These are phyloP conservation scores for Ictalurus furcatus DNA, from an alignment of 2,113 vertebrate species.

Conservation along the genomic window DNA sequence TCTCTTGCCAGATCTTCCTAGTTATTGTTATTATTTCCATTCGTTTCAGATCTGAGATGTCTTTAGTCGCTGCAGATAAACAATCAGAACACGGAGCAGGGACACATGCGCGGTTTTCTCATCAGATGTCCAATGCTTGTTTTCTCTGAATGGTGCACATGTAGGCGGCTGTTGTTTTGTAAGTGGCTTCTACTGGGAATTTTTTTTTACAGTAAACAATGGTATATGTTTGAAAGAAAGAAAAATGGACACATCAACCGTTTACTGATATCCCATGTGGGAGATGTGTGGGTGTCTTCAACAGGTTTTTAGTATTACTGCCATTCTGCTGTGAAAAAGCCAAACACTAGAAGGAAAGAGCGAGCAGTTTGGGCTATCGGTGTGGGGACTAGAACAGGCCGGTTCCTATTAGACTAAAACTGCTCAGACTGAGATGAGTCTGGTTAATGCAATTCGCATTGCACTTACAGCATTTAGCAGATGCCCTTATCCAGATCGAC, in stretches of 20 bases:
- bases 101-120: neutral
- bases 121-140: neutral
- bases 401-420: neutral
- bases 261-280: neutral
- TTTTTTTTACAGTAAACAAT: slow-evolving; percentile 5
- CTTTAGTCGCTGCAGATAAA: neutral
- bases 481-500: neutral
- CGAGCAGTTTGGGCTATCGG: neutral
- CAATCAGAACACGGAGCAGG: neutral
- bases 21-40: neutral
- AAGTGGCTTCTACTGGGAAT: neutral
- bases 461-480: neutral
- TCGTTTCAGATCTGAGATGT: neutral
- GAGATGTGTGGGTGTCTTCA: slow-evolving; percentile 17
- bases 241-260: neutral
- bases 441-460: neutral
- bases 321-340: neutral
- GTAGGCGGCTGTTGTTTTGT: slow-evolving; percentile 12
- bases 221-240: neutral
- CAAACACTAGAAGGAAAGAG: neutral
- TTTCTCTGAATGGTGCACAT: neutral
- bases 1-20: neutral
- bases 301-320: neutral
- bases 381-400: neutral
- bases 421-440: neutral